phyloP scores from a whole-genome alignment of 2,888 invertebrate genomes.

The Helleia helle region DNA sequence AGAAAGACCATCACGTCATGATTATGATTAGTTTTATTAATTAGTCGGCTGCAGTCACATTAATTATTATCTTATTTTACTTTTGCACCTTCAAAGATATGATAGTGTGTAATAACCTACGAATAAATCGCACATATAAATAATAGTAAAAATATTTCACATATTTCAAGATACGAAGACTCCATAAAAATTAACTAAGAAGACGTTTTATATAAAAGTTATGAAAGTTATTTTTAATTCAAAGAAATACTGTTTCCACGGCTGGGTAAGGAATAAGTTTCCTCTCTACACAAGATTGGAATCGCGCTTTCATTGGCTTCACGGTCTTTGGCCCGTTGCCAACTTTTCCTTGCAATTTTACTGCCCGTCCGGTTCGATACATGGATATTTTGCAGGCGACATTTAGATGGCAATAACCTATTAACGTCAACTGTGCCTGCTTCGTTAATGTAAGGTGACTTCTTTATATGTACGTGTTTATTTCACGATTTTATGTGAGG shows the following conservation, averaged over 20 bases:
- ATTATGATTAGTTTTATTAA: no score
- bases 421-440: conserved; percentile 20
- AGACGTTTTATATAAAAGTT: no score
- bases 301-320: conserved; percentile 28
- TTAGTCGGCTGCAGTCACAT: no score
- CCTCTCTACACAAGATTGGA: conserved; percentile 49
- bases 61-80: no score
- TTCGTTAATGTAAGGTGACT: background rate
- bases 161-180: background rate
- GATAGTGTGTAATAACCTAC: no score
- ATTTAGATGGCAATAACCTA: conserved; percentile 58
- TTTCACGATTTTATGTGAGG: no score
- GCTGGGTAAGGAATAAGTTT: conserved; percentile 53
- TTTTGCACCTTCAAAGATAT: no score
- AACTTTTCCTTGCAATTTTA: conserved; percentile 60
- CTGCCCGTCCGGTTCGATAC: conserved; percentile 41
- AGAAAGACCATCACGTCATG: no score
- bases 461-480: no score
- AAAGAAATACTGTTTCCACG: conserved; percentile 10
- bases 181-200: background rate
- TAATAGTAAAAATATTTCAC: no score
- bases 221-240: no score
- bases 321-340: conserved; percentile 45
- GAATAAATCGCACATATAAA: no score
- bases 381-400: conserved; percentile 46